These are phyloP conservation scores for Mythimna vitellina DNA, from an alignment of 2,888 invertebrate genomes.

Conservation along the genomic window DNA sequence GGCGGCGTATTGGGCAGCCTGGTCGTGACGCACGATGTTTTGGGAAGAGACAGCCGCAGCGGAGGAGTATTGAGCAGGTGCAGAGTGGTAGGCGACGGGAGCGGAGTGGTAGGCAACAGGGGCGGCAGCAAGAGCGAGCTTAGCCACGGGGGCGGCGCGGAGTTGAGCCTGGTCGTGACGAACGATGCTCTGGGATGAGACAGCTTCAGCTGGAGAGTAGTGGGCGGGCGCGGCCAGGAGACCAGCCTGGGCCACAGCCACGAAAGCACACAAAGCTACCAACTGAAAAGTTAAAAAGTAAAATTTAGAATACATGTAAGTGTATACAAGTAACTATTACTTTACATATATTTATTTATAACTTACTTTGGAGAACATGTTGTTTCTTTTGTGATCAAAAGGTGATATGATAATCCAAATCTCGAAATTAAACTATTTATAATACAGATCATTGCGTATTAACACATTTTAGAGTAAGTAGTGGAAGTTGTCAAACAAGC, in stretches of 20 bases:
- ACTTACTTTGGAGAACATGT: slow-evolving; percentile 79
- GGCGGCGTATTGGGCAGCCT: slow-evolving; percentile 39
- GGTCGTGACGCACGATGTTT: slow-evolving; percentile 56
- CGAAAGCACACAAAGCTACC: slow-evolving; percentile 73
- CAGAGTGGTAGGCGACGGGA: slow-evolving; percentile 65
- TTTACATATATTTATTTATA: not conserved
- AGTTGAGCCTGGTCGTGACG: slow-evolving; percentile 75
- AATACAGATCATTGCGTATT: slow-evolving; percentile 58
- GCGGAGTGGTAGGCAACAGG: slow-evolving; percentile 64
- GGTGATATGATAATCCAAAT: slow-evolving; percentile 70
- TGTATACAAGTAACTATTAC: not conserved
- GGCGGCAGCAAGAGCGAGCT: slow-evolving; percentile 57
- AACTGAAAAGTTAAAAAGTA: slow-evolving; percentile 59
- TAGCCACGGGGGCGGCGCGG: slow-evolving; percentile 61
- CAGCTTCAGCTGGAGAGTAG: slow-evolving; percentile 77
- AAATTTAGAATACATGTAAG: not conserved
- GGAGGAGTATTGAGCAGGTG: slow-evolving; percentile 60
- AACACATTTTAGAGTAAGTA: slow-evolving; percentile 66
- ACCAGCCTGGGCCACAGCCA: slow-evolving; percentile 79
- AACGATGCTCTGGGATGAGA: slow-evolving; percentile 82
- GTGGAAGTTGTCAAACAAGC: slow-evolving; percentile 68
- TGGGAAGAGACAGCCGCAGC: slow-evolving; percentile 58
- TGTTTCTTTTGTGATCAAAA: slow-evolving; percentile 66
- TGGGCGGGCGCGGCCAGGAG: slow-evolving; percentile 78
- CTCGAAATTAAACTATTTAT: slow-evolving; percentile 73